Evolutionary conservation across 1,140 invertebrate genomes (phyloP), one percentile per base, ranked within the genome.

Genomic region (Neomicropteryx cornuta): DNA sequence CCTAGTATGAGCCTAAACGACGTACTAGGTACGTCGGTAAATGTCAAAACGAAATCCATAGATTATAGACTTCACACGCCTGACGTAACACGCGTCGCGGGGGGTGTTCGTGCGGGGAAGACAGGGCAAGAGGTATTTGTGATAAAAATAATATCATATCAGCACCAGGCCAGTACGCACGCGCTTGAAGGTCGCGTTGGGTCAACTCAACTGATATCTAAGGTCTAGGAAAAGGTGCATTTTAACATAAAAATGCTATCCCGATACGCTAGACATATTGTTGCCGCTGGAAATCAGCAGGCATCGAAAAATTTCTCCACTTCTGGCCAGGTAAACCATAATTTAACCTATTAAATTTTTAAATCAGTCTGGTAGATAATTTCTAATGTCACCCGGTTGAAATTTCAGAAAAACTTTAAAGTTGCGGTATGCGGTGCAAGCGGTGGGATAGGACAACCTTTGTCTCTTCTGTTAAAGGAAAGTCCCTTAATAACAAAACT

Each of bases 391-490:
- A n/a, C 11, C 29, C 19, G 20, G 8, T 17, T 30, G n/a, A 23
- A 38, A 33, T 51, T 55, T 36, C 49, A 83, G 80, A 71, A 65
- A 43, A 75, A 81, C 68, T 72, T 72, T 48, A 95, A 95, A 76
- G 96, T 99, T 14, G 85, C 92, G 38, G 91, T 99, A 29, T 77
- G 93, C 60, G 97, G 97, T 38, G 97, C 95, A 2, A 79, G 81
- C 54, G 97, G 96, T 44, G 96, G 96, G 33, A 99, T 99, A 65
- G 97, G 96, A 1, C 97, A 99, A 66, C 96, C 96, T 5, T 64
- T 99, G 48, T 90, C 93, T 6, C 70, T 99, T 27, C 74, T 99
- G n/a, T 62, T 99, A 38, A 99, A 99, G 68, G 76, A 87, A 50
- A 90, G 83, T 43, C 81, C 87, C 31, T 60, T 88, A 27, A 76